Base-by-base conservation (phyloP, 1,140 invertebrate species). In the Tenebrio molitor region DNA sequence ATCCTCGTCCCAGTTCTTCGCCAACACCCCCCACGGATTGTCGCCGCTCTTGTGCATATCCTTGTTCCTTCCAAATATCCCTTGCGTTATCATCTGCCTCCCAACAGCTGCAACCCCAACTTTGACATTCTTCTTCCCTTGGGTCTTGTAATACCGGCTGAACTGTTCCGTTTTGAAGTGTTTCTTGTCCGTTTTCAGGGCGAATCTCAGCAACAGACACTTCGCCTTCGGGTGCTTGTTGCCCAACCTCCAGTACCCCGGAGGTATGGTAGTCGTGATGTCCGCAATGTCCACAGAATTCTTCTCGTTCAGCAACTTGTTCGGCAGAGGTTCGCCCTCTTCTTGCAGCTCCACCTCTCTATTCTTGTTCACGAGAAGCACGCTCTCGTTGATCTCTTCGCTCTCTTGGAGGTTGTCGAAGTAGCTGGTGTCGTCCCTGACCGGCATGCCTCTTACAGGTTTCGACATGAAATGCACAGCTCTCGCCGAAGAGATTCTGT, bases 231-330 rank as follows among this genome's bases (percentile, higher is more conserved):
- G 81, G 82, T 84, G 84, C 70, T 86, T 77, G 1, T 87, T 78
- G 6, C 91, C 93, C 82, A 93, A 88, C 71, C 93, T 84, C 93
- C 93, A 95, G 79, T 89, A 87, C 36, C 93, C 91, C 29, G 90
- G 90, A 14, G 91, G 91, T 46, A 90, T 84, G 2, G 87, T 86
- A 73, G 85, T 84, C 21, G 83, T 79, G 19, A 90, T 86, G 67
- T 87, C 84, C 66, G 84, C 84, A 10, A 72, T 75, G 41, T 72
- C 72, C 12, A 53, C 34, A 15, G 39, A 68, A 70, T 74, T 69
- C 0, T 69, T 36, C 5, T 33, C 8, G 14, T 25, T 46, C 1
- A 53, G 14, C 7, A 63, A 25, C 75, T 79, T 77, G 66, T 69
- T 76, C 21, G 64, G 42, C 29, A 74, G 41, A 53, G 69, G 53